phyloP scores from a whole-genome alignment of 2,797 vertebrate genomes.

The Pseudotriccus pelzelni region DNA sequence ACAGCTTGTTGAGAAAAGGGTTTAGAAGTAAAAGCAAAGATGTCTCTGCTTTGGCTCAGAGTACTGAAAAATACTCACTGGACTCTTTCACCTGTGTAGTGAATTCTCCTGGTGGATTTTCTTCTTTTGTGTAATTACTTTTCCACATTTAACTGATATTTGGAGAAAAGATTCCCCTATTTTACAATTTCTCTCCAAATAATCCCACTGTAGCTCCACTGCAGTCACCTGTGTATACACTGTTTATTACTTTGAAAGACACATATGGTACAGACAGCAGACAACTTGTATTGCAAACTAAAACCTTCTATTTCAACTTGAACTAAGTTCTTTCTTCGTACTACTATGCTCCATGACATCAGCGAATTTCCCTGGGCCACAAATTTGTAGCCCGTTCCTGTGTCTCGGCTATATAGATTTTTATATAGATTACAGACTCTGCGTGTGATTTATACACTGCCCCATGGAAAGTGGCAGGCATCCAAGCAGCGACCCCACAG shows the following conservation, averaged over 20 bases:
- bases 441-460: conserved; percentile 22
- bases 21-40: conserved; percentile 55
- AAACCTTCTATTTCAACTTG: conserved; percentile 48
- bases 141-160: conserved; percentile 31
- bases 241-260: conserved; percentile 47
- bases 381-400: conserved; percentile 51
- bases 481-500: conserved; percentile 48
- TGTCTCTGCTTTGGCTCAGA: conserved; percentile 43
- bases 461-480: conserved; percentile 40
- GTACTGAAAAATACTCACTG: conserved; percentile 7
- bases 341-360: background rate
- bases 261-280: background rate
- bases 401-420: conserved; percentile 45
- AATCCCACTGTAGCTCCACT: conserved; percentile 32
- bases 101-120: conserved; percentile 14
- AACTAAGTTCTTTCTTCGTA: conserved; percentile 26
- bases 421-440: conserved; percentile 45
- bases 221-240: background rate
- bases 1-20: conserved; percentile 60
- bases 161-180: conserved; percentile 36
- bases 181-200: conserved; percentile 50
- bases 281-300: conserved; percentile 9
- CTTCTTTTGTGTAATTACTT: conserved; percentile 12
- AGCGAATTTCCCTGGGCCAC: conserved; percentile 38
- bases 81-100: background rate